phyloP scores from a whole-genome alignment of 2,113 vertebrate genomes.

The Lepus europaeus region DNA sequence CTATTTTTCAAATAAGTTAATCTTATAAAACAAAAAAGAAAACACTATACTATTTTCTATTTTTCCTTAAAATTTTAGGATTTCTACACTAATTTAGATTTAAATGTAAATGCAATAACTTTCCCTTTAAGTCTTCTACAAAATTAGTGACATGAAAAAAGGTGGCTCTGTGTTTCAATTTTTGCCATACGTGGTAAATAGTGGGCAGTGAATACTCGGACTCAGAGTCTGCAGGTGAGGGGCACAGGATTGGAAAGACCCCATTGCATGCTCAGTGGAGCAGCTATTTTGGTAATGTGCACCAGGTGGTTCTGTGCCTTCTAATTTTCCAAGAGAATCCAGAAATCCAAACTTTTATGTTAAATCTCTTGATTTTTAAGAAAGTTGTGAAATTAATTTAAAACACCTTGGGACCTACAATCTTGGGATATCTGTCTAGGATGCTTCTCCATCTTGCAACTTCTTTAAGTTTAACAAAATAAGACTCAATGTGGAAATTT shows the following conservation, averaged over 20 bases:
- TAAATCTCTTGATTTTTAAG: conserved; percentile 3
- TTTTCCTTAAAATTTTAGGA: background rate
- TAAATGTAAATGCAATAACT: background rate
- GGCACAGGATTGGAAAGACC: rapidly evolving
- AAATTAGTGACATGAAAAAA: background rate
- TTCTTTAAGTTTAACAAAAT: background rate
- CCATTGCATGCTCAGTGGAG: background rate
- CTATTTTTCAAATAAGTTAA: too few species aligned
- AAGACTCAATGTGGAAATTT: background rate
- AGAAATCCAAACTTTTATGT: background rate
- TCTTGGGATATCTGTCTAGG: background rate
- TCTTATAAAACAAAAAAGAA: too few species aligned
- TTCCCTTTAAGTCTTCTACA: background rate
- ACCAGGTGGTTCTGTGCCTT: rapidly evolving
- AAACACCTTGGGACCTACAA: background rate
- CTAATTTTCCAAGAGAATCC: background rate
- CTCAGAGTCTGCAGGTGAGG: background rate
- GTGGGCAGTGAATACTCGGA: rapidly evolving
- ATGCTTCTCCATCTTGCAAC: background rate
- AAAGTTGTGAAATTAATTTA: background rate
- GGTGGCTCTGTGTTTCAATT: background rate
- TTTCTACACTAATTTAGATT: background rate
- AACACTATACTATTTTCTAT: background rate
- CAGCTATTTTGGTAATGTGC: background rate
- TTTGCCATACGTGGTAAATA: background rate